Evolutionary conservation across 2,113 vertebrate species (phyloP).

Genomic region (Synodontis membranacea): DNA sequence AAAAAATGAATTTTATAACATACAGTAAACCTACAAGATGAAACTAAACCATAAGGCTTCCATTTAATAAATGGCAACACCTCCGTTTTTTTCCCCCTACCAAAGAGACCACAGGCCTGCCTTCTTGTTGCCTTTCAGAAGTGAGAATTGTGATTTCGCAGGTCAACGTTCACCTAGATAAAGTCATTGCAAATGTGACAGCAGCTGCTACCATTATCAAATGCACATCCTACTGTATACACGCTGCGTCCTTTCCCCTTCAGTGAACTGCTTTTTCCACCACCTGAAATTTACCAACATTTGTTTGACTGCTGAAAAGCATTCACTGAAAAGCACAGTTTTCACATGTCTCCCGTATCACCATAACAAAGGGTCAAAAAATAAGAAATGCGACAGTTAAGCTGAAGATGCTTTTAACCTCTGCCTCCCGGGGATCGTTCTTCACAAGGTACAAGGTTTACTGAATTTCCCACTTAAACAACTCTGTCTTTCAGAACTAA

Average conservation of each 20-base stretch:
- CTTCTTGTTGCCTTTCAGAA: background rate
- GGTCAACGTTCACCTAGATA: background rate
- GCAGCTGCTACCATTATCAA: background rate
- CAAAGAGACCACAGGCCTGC: background rate
- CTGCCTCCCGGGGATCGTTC: background rate
- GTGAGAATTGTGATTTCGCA: background rate
- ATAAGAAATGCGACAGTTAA: background rate
- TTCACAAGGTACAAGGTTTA: background rate
- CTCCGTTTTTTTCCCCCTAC: background rate
- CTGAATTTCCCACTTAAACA: background rate
- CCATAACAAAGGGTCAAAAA: background rate
- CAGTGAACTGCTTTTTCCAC: background rate
- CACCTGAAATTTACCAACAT: background rate
- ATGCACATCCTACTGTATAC: no score
- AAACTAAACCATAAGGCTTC: background rate
- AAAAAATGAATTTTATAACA: background rate
- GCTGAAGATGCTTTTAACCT: background rate
- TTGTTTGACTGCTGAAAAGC: background rate
- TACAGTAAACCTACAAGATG: background rate
- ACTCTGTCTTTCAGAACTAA: conserved; percentile 29
- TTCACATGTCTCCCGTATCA: background rate
- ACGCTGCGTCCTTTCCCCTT: background rate
- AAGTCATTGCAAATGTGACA: background rate
- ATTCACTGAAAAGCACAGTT: background rate
- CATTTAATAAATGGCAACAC: background rate